Percentiles rank a stretch among this genome's conserved stretches.
Evolutionary conservation across 1,140 invertebrate genomes (phyloP).

Genomic region (Drosophila jambulina): DNA sequence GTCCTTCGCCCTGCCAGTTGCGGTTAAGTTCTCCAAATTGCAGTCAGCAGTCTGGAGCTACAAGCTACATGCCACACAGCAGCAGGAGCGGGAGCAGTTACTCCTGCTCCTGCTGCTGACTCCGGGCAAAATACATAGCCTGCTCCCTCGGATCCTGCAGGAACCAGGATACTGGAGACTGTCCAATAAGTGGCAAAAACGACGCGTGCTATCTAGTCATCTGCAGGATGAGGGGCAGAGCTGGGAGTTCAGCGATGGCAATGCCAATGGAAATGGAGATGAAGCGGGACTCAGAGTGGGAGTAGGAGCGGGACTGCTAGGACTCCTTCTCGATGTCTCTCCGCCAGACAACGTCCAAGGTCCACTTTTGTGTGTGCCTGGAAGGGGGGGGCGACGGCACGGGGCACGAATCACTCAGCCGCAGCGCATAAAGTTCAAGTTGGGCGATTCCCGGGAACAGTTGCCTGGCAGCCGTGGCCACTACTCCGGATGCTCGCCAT

Average conservation of each 20-base stretch:
- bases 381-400: background rate
- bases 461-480: constrained; percentile 54
- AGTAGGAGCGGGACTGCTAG: background rate
- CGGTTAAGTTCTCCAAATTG: constrained; percentile 82
- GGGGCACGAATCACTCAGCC: constrained; percentile 74
- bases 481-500: background rate
- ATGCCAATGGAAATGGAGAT: constrained; percentile 14
- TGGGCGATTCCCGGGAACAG: constrained; percentile 68
- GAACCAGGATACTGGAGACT: constrained; percentile 51
- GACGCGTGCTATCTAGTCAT: constrained; percentile 71
- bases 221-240: constrained; percentile 31
- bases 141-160: constrained; percentile 3
- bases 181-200: constrained; percentile 78
- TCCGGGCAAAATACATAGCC: constrained; percentile 47
- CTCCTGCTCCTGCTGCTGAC: background rate
- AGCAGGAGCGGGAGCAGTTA: background rate
- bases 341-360: constrained; percentile 58
- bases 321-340: constrained; percentile 14
- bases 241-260: background rate
- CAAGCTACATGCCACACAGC: constrained; percentile 22
- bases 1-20: constrained; percentile 47
- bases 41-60: constrained; percentile 71
- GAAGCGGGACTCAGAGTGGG: background rate
- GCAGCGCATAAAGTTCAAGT: constrained; percentile 80
- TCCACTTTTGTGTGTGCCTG: constrained; percentile 50